phyloP scores from a whole-genome alignment of 2,797 vertebrate genomes.

The Astyanax mexicanus region DNA sequence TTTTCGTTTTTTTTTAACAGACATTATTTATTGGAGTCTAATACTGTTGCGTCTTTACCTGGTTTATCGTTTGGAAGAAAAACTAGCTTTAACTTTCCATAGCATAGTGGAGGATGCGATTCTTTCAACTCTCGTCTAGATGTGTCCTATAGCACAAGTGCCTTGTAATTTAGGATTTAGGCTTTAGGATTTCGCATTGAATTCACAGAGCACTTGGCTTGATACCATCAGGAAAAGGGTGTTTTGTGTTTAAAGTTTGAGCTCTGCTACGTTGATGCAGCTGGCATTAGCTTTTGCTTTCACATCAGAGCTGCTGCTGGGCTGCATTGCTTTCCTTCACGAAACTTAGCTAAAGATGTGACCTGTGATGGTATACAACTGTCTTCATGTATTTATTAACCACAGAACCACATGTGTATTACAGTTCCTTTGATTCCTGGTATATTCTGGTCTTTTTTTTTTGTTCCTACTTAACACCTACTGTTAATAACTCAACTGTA shows the following conservation, averaged over 20 bases:
- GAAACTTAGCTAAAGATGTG: background rate
- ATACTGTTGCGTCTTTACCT: constrained; percentile 2
- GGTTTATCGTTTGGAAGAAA: background rate
- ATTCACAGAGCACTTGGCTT: background rate
- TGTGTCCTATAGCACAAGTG: constrained; percentile 12
- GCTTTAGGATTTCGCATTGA: background rate
- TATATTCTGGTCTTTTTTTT: background rate
- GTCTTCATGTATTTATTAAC: background rate
- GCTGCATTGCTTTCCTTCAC: background rate
- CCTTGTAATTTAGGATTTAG: constrained; percentile 22
- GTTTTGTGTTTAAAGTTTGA: background rate
- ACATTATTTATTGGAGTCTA: constrained; percentile 2
- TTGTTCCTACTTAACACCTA: background rate
- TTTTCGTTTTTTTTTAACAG: background rate
- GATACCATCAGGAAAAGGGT: background rate
- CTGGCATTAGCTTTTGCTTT: background rate
- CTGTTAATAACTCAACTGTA: background rate
- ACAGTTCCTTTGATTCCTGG: background rate
- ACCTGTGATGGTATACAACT: background rate
- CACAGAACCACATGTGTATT: background rate
- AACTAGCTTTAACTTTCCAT: background rate
- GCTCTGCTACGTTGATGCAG: too few relatives aligned
- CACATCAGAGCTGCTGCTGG: background rate
- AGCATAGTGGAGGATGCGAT: background rate
- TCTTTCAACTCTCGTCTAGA: background rate